phyloP scores from a whole-genome alignment of 2,113 vertebrate genomes.

The Tragelaphus strepsiceros region DNA sequence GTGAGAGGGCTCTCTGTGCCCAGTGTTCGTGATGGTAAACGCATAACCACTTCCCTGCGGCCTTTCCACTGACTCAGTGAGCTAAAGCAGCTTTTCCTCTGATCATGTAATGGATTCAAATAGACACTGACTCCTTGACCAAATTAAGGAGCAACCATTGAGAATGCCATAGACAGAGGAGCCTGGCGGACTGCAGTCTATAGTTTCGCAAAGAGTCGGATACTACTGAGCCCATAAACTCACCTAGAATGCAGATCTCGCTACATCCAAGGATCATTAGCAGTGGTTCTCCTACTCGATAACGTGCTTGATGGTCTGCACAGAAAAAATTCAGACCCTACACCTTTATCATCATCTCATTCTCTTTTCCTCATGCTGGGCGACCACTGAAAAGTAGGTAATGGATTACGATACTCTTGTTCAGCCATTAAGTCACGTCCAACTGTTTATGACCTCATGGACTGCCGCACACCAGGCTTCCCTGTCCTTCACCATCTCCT shows the following conservation, averaged over 20 bases:
- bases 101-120: constrained; percentile 57
- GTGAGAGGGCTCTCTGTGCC: constrained; percentile 43
- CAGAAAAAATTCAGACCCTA: constrained; percentile 77
- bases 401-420: constrained; percentile 43
- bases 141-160: constrained; percentile 73
- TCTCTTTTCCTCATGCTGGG: constrained; percentile 71
- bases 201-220: not conserved
- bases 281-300: constrained; percentile 64
- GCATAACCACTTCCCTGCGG: constrained; percentile 37
- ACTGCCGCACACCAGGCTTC: not conserved
- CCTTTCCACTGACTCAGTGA: constrained; percentile 50
- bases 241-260: constrained; percentile 49
- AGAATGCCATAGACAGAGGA: not conserved
- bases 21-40: constrained; percentile 46
- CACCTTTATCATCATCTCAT: constrained; percentile 70
- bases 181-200: not conserved
- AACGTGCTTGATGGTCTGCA: constrained; percentile 76
- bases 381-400: constrained; percentile 71
- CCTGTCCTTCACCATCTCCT: not conserved
- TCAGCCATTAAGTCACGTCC: rapidly evolving
- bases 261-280: constrained; percentile 57
- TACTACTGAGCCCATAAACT: not conserved
- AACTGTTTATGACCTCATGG: not conserved
- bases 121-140: constrained; percentile 61
- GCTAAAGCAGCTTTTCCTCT: constrained; percentile 59